Evolutionary conservation across 2,888 invertebrate species (phyloP), one percentile per base, ranked within the genome.

Genomic region (Anoplius nigerrimus): DNA sequence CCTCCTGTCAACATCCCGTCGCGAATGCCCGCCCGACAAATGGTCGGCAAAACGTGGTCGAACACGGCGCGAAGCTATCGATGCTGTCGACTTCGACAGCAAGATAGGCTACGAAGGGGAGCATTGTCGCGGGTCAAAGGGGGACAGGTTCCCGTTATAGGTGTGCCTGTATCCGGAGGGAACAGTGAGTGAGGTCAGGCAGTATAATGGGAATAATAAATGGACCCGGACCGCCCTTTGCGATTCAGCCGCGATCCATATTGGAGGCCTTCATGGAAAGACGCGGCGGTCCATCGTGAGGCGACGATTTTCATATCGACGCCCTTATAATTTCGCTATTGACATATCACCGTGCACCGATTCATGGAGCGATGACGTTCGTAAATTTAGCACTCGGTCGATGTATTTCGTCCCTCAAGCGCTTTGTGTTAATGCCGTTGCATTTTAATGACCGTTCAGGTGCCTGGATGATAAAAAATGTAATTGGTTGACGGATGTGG

Each of bases 141-240:
- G 74, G 62, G 57, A 60, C 57, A 58, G n/a, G 62, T 65, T 60
- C 55, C 59, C 70, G 69, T 58, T 66, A 69, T 76, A 70, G 66
- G 45, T 69, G 46, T 63, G 56, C 70, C 64, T 69, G 65, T 64
- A 65, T 76, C 76, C 75, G 62, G 24, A 24, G 74, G 74, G 73
- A 73, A 68, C 16, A 57, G 43, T 45, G 61, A 63, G 51, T 56
- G 75, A 78, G 79, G 71, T 81, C 73, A 74, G 72, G 74, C 76
- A 75, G 72, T 78, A 84, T 83, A 82, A 84, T 82, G 71, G 80
- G 76, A 78, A 82, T 82, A 81, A 84, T 84, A 82, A 82, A 83
- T 82, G 77, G 78, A 75, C 66, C 58, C 42, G 73, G 73, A 73
- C 73, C 72, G 54, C 72, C 75, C 78, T 80, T 75, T 79, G 74